Evolutionary conservation across 2,113 vertebrate genomes (phyloP).

Genomic region (Cyanoramphus novaezelandiae): DNA sequence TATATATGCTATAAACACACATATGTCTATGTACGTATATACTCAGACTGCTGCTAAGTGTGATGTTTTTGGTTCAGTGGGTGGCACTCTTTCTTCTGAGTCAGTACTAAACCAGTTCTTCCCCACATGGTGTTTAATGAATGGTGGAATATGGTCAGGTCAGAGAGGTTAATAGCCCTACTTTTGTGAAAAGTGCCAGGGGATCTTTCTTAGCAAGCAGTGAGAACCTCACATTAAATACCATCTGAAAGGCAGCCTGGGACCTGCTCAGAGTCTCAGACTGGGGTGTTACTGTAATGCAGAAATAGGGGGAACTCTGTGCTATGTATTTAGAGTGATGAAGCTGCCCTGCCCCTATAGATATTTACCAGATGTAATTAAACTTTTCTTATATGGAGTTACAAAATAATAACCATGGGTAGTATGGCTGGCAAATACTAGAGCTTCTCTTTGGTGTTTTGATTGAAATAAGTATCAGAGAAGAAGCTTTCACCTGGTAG

Average conservation of each 20-base stretch:
- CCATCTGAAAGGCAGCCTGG: neutral
- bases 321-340: neutral
- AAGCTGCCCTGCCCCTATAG: neutral
- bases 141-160: neutral
- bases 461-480: neutral
- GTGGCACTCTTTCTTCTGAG: constrained; percentile 20
- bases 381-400: neutral
- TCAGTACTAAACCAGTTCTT: neutral
- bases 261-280: neutral
- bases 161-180: constrained; percentile 53
- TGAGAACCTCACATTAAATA: neutral
- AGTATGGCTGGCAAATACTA: neutral
- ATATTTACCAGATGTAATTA: neutral
- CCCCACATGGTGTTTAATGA: neutral
- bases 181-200: constrained; percentile 11
- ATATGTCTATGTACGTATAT: neutral
- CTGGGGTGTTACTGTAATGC: neutral
- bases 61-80: neutral
- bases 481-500: neutral
- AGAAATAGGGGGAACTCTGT: neutral
- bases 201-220: neutral
- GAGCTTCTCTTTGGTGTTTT: neutral
- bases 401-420: neutral
- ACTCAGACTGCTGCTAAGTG: neutral
- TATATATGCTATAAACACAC: neutral